phyloP scores from a whole-genome alignment of 2,888 invertebrate species.

The Pachliopta kotzebuea region DNA sequence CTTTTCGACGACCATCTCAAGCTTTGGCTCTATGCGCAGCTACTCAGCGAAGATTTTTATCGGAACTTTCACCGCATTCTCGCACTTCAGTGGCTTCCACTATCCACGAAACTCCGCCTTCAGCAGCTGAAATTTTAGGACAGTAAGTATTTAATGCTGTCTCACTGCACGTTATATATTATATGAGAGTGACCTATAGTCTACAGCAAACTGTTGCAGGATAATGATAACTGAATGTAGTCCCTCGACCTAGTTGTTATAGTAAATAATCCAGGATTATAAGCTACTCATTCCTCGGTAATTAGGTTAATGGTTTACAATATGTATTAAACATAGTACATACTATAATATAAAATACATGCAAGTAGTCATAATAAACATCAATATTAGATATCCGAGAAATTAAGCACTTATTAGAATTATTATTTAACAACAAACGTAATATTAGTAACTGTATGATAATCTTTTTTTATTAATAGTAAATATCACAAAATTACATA shows the following conservation, averaged over 20 bases:
- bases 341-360: slow-evolving; percentile 4
- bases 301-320: slow-evolving; percentile 22
- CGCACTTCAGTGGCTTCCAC: slow-evolving; percentile 66
- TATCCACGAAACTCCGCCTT: slow-evolving; percentile 57
- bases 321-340: slow-evolving; percentile 12
- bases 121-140: slow-evolving; percentile 67
- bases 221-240: background rate
- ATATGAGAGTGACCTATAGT: background rate
- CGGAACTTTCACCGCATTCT: slow-evolving; percentile 64
- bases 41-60: slow-evolving; percentile 67
- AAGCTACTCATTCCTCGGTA: slow-evolving; percentile 19
- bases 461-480: background rate
- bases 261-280: background rate
- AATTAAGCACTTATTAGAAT: background rate
- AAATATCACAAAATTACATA: too few relatives aligned
- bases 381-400: background rate
- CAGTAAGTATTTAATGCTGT: slow-evolving; percentile 55
- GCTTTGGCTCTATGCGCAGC: slow-evolving; percentile 81
- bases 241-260: too few relatives aligned
- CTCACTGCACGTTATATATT: background rate
- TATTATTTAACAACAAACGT: background rate
- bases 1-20: slow-evolving; percentile 81
- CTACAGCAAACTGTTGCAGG: background rate
- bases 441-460: background rate
- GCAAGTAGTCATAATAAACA: slow-evolving; percentile 6